phyloP scores from a whole-genome alignment of 2,888 invertebrate genomes.

The Napeogenes inachia region DNA sequence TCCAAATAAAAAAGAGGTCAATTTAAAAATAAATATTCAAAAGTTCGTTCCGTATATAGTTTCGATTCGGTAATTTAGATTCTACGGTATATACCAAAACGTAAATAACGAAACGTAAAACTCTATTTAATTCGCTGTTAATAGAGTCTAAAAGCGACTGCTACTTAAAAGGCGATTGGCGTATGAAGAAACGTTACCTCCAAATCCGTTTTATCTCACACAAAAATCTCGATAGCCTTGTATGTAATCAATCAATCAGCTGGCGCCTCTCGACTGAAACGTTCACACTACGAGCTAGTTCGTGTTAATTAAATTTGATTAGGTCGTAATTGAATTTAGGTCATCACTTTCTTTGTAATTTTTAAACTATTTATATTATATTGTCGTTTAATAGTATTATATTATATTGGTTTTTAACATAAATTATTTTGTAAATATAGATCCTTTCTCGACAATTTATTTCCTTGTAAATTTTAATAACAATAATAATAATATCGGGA shows the following conservation, averaged over 20 bases:
- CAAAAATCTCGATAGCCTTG: conserved; percentile 22
- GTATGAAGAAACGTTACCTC: conserved; percentile 22
- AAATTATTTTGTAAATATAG: no score
- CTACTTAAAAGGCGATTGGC: conserved; percentile 19
- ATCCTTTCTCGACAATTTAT: no score
- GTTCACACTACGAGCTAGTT: conserved; percentile 26
- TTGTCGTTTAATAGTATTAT: no score
- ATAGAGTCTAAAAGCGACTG: background rate
- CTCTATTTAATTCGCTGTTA: background rate
- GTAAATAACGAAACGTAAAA: conserved; percentile 1
- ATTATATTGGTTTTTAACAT: no score
- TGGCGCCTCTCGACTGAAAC: conserved; percentile 27
- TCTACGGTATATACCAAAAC: no score
- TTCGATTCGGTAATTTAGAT: no score
- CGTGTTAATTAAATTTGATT: conserved; percentile 32
- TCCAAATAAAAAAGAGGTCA: no score
- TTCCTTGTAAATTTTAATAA: no score
- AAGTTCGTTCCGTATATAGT: no score
- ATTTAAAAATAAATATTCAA: no score
- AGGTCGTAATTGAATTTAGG: conserved; percentile 25
- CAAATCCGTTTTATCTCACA: conserved; percentile 23
- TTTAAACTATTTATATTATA: background rate
- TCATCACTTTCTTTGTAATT: conserved; percentile 23
- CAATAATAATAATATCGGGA: no score
- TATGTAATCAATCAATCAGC: conserved; percentile 32